Evolutionary conservation across 2,113 vertebrate species (phyloP).

Genomic region (Pantherophis guttatus): DNA sequence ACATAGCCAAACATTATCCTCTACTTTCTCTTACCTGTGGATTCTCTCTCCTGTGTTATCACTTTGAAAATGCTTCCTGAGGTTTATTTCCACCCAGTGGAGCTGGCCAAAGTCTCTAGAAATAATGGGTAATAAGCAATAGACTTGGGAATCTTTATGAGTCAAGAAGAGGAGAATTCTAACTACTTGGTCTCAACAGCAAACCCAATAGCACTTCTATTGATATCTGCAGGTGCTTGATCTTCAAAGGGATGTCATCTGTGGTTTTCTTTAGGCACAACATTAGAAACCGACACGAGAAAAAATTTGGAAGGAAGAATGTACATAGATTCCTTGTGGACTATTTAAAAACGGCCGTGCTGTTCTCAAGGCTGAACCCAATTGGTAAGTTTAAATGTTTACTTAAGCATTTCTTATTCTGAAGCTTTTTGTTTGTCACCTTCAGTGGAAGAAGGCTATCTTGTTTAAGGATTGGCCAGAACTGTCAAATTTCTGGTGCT

Average conservation of each 20-base stretch:
- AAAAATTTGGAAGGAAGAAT: background rate
- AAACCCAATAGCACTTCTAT: background rate
- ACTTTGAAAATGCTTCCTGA: background rate
- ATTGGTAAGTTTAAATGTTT: background rate
- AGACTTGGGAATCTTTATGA: background rate
- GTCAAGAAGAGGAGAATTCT: background rate
- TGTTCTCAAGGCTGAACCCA: background rate
- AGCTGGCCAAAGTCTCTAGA: background rate
- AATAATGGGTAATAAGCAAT: too few species aligned
- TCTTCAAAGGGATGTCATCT: background rate
- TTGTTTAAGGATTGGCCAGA: background rate
- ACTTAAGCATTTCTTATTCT: background rate
- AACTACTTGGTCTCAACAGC: background rate
- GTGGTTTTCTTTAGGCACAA: background rate
- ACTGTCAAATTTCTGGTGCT: background rate
- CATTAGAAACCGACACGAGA: background rate
- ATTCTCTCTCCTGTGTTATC: background rate
- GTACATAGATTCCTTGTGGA: background rate
- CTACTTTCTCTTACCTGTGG: background rate
- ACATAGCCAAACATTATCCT: background rate
- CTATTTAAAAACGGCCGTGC: background rate
- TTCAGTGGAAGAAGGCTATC: background rate
- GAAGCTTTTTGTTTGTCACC: background rate
- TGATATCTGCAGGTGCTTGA: background rate
- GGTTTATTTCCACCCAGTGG: background rate